These are phyloP conservation scores for Pelodytes ibericus DNA, from an alignment of 2,797 vertebrate species.

Conservation along the genomic window DNA sequence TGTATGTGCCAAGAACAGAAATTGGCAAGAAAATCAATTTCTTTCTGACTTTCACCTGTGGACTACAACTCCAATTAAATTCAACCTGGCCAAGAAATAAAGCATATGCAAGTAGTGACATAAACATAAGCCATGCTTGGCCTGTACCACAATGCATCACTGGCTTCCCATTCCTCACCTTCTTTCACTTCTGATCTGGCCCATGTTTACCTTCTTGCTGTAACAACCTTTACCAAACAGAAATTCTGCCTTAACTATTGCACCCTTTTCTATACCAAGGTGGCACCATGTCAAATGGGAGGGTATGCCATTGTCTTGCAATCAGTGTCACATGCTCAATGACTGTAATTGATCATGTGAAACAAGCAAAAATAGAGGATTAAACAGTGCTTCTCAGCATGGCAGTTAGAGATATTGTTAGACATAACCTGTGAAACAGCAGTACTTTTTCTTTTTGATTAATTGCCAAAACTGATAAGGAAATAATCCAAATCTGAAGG, in stretches of 20 bases:
- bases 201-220: constrained; percentile 27
- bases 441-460: too few species aligned
- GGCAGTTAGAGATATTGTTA: too few species aligned
- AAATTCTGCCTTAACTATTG: not conserved
- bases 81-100: not conserved
- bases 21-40: too few species aligned
- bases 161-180: not conserved
- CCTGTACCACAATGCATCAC: not conserved
- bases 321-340: constrained; percentile 9
- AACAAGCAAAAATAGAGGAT: not conserved
- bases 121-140: not conserved
- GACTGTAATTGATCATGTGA: not conserved
- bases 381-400: too few species aligned
- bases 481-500: too few species aligned
- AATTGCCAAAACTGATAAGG: too few species aligned
- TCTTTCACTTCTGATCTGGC: constrained; percentile 9
- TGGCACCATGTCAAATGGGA: constrained; percentile 19
- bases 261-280: constrained; percentile 19
- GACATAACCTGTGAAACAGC: too few species aligned
- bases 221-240: constrained; percentile 48
- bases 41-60: too few species aligned
- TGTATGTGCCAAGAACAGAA: not conserved
- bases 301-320: not conserved
- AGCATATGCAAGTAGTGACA: too few species aligned
- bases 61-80: not conserved